Percentiles rank a stretch among this genome's conserved stretches.
These are phyloP conservation scores for Thunnus maccoyii DNA, from an alignment of 2,113 vertebrate species.

Conservation along the genomic window DNA sequence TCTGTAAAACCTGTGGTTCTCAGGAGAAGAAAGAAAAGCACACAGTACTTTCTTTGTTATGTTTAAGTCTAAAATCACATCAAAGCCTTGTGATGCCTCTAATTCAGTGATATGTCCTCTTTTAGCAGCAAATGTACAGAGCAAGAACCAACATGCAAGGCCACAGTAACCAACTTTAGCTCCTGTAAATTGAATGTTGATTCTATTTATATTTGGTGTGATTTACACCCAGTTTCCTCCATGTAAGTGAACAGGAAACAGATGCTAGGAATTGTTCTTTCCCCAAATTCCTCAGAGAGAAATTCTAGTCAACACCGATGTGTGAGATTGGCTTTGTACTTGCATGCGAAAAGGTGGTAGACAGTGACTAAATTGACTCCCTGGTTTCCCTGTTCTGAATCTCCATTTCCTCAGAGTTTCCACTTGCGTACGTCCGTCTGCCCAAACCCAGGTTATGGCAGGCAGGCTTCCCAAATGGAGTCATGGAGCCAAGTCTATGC, in stretches of 20 bases:
- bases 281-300: slow-evolving; percentile 91
- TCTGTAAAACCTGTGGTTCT: not conserved
- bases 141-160: slow-evolving; percentile 56
- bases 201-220: slow-evolving; percentile 93
- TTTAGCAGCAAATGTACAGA: slow-evolving; percentile 35
- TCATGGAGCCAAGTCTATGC: slow-evolving; percentile 79
- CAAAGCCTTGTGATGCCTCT: slow-evolving; percentile 2
- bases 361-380: slow-evolving; percentile 87
- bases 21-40: not conserved
- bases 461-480: slow-evolving; percentile 86
- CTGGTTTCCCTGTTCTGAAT: slow-evolving; percentile 91
- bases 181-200: slow-evolving; percentile 80
- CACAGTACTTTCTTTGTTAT: not conserved
- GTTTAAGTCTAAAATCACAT: slow-evolving; percentile 12
- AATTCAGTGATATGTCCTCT: slow-evolving; percentile 12
- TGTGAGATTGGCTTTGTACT: slow-evolving; percentile 91
- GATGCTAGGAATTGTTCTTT: slow-evolving; percentile 95
- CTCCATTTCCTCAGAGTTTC: slow-evolving; percentile 96
- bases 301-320: slow-evolving; percentile 87
- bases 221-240: slow-evolving; percentile 94
- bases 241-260: slow-evolving; percentile 97
- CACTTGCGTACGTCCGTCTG: slow-evolving; percentile 94
- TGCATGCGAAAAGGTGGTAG: slow-evolving; percentile 89
- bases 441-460: slow-evolving; percentile 85
- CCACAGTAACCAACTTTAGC: slow-evolving; percentile 68